Base-by-base conservation (phyloP, 2,797 vertebrate genomes). In the Stomatorhinus walkeri region DNA sequence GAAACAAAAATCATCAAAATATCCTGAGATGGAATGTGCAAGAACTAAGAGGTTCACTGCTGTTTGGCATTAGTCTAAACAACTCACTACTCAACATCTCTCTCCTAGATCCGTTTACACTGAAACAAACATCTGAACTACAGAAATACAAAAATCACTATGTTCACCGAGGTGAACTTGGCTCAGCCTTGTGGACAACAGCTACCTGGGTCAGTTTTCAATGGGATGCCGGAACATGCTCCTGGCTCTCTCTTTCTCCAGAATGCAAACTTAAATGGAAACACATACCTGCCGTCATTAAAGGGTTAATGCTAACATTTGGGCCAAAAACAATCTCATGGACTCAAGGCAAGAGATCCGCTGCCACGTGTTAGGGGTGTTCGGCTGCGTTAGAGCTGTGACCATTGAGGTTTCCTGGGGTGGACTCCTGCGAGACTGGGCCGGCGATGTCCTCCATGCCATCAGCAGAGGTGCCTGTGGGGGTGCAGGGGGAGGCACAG, bases 391-490 rank as follows among this genome's bases (percentile, higher is more conserved):
- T 94, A 0, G 91, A 91, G 89, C 96, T 95, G 0, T 98, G 96
- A 90, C 97, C 97, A 0, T 98, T 96, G 89, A 97, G 94, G 90
- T 97, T 97, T 24, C 94, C 95, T 0, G 95, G 91, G 81, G 95
- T 94, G 0, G 95, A 92, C 88, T 97, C 96, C 93, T 96, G 97
- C 36, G 95, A 91, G 3, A 94, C 91, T 2, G 94, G 92, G 40
- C 94, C 90, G 0, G 95, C 94, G 28, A 40, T 6, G 0, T 96
- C 94, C 87, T 95, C 93, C 59, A 81, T 88, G 72, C 94, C 94
- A 0, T 92, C 93, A 0, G 93, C 93, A 0, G 91, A 93, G 0
- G 95, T 93, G 56, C 94, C 95, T 49, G 95, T 93, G 92, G 95
- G 95, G 91, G 95, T 96, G 91, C 96, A 96, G 0, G 96, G 95